Evolutionary conservation across 2,113 vertebrate genomes (phyloP), one percentile per base, ranked within the genome.

Genomic region (Laterallus jamaicensis): DNA sequence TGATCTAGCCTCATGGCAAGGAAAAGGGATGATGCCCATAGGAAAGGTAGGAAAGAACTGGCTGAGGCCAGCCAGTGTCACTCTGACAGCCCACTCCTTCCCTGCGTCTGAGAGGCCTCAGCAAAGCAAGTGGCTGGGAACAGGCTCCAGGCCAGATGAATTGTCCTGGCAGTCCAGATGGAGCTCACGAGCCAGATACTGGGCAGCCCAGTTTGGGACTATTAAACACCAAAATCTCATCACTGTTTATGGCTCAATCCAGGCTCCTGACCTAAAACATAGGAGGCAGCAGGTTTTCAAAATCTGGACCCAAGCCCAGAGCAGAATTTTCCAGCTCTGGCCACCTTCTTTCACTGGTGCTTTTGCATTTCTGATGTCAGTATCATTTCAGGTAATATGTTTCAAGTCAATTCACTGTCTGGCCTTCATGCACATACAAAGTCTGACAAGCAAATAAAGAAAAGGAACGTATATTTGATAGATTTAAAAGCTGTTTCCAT

Each of bases 401-500:
- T 96, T 96, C 86, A 86, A 96, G 88, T 94, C 95, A 91, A 95
- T 86, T 95, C 73, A 55, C 62, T 92, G 74, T 76, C 93, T 93
- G 80, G 80, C 86, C 80, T 84, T 91, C 88, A 69, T 40, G 54
- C 55, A 66, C 80, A 58, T 69, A 81, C 40, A 31, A 42, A 62
- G 28, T 91, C 80, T 93, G 90, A 97, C 92, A 88, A 83, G 86
- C 85, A 95, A 96, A 94, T 93, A 92, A 94, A 93, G 93, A 88
- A 93, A 95, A 75, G 66, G 54, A 95, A 88, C 49, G 10, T 82
- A 52, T 35, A 95, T 92, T 76, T 93, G 88, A 93, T 92, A 84
- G 93, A 96, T 96, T 96, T 84, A 96, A 96, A 95, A 92, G 92
- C 92, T 96, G 90, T 92, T 96, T 94, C 93, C 66, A 91, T 88